Percentiles rank a stretch among this genome's conserved stretches.
These are phyloP conservation scores for Drosophila lowei DNA, from an alignment of 1,140 invertebrate species.

Conservation along the genomic window DNA sequence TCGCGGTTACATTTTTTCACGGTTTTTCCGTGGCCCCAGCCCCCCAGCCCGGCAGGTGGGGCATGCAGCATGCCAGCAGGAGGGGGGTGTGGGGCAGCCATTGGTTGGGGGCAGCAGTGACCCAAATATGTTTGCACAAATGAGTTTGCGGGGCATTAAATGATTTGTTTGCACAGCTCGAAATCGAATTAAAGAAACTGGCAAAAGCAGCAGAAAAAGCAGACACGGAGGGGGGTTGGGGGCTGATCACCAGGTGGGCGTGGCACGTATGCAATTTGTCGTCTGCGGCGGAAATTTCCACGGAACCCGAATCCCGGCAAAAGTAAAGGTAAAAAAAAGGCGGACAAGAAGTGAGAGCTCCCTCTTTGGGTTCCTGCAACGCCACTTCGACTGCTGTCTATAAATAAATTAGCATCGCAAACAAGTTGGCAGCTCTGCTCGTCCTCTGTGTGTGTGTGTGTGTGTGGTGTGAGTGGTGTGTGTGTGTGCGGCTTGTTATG, in stretches of 20 bases:
- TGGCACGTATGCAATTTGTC: constrained; percentile 74
- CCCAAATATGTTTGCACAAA: constrained; percentile 70
- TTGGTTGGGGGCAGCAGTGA: constrained; percentile 29
- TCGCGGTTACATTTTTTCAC: constrained; percentile 43
- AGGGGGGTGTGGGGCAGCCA: too few species aligned
- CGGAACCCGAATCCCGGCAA: constrained; percentile 28
- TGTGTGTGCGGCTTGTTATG: constrained; percentile 65
- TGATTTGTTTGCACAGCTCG: constrained; percentile 71
- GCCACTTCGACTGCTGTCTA: constrained; percentile 55
- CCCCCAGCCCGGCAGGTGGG: too few species aligned
- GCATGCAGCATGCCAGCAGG: too few species aligned
- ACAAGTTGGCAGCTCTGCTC: constrained; percentile 60
- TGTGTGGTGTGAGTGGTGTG: constrained; percentile 26
- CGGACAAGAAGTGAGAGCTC: too few species aligned
- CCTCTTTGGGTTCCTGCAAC: too few species aligned
- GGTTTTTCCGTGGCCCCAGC: constrained; percentile 10
- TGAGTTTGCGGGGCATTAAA: constrained; percentile 72
- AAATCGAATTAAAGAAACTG: constrained; percentile 62
- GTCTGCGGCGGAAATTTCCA: constrained; percentile 78
- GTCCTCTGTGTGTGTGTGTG: constrained; percentile 11
- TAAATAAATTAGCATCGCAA: constrained; percentile 80
- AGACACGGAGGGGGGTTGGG: not conserved
- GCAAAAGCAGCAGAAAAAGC: too few species aligned
- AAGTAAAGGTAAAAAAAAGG: not conserved
- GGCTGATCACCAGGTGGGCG: constrained; percentile 40